These are phyloP conservation scores for Camponotus fellah DNA, from an alignment of 2,888 invertebrate genomes.

Conservation along the genomic window DNA sequence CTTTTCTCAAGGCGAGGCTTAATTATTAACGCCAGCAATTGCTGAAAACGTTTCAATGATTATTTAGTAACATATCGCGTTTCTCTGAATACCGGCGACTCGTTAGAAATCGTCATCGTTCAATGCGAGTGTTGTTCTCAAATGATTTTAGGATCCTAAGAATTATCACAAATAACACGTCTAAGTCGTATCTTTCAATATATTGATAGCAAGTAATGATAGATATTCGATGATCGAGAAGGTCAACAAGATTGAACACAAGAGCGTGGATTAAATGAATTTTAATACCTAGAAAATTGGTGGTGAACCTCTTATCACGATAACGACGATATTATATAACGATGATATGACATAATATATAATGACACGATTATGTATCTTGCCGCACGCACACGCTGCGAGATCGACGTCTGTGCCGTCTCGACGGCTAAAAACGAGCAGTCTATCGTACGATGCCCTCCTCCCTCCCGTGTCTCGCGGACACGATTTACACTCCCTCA, in stretches of 20 bases:
- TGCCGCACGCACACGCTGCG: neutral
- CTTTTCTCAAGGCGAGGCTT: neutral
- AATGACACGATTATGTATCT: neutral
- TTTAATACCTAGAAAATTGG: constrained; percentile 12
- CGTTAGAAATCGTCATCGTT: constrained; percentile 10
- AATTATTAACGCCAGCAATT: neutral
- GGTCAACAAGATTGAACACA: neutral
- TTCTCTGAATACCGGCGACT: constrained; percentile 16
- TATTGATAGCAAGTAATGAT: constrained; percentile 7
- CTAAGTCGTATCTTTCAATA: neutral
- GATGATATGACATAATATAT: neutral
- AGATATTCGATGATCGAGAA: no score
- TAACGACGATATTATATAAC: neutral
- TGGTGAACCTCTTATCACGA: neutral
- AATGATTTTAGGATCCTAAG: constrained; percentile 20
- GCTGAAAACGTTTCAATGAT: neutral
- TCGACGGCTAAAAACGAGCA: neutral
- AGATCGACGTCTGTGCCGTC: neutral
- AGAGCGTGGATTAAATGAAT: neutral
- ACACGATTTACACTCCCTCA: neutral
- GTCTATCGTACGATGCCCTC: neutral
- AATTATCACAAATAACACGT: neutral
- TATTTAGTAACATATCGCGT: neutral
- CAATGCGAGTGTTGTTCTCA: constrained; percentile 26
- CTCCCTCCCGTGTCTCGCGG: neutral